Evolutionary conservation across 92 coral and sea anemone species (phyloP), one percentile per base, ranked within the genome.

Genomic region (Palythoa heliodiscus): DNA sequence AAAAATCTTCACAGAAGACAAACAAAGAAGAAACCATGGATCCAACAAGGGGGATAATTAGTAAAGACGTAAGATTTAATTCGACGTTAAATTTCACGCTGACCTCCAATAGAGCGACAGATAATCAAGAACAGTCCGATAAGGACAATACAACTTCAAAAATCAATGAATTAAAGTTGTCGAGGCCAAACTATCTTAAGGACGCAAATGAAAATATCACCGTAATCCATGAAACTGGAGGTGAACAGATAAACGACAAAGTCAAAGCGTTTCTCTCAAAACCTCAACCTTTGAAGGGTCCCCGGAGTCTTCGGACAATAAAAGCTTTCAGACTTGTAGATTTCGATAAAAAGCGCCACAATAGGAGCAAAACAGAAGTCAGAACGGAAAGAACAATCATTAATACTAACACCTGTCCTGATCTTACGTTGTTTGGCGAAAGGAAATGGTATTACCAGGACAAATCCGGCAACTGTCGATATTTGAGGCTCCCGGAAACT

Each of bases 401-500:
- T 16, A 90, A 90, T 52, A 90, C 87, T 12, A 87, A 90, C 40
- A 83, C 93, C 17, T 90, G 90, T 39, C 93, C 93, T 16, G 35
- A 68, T 76, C 61, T 79, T n/a, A 64, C 76, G 16, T 52, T 81
- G 16, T 80, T 86, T 82, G 89, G 69, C 69, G 90, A 90, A 19
- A 77, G 90, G 58, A 86, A 88, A 9, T 90, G 93, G 93, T 87
- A 87, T 77, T 90, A 87, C 72, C 93, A 90, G 20, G 90, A 90
- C 55, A 78, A 76, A 47, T 82, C 72, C 67, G 90, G 93, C 54
- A 87, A 87, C 66, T 90, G 93, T 71, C 88, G 93, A 29, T 90
- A 90, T 53, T 78, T 90, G 4, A 83, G 93, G 38, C 88, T 87
- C 6, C 93, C 93, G 14, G 90, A 90, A 25, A 82, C 90, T 38